A percentile compares a stretch with the other conserved stretches of the same genome.
phyloP scores from a whole-genome alignment of 2,113 vertebrate species.

The Turdus rufiventris region DNA sequence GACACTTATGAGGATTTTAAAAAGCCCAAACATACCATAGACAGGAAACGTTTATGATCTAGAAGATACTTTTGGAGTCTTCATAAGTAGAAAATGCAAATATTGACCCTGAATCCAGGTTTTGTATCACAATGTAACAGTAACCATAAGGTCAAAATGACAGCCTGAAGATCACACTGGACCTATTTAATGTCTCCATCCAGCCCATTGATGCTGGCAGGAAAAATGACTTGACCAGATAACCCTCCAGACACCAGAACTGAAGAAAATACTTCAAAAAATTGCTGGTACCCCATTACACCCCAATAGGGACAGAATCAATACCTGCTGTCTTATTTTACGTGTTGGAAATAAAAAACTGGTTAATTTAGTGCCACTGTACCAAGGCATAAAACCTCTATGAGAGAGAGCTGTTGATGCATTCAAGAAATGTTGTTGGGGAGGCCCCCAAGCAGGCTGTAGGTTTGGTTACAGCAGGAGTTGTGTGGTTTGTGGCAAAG shows the following conservation, averaged over 20 bases:
- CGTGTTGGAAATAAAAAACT: neutral
- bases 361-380: neutral
- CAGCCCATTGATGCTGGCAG: neutral
- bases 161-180: neutral
- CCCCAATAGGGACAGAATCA: neutral
- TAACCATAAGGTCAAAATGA: neutral
- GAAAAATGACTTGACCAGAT: neutral
- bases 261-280: neutral
- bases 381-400: neutral
- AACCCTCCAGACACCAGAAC: rapidly evolving
- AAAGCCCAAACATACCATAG: neutral
- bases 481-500: neutral
- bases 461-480: neutral
- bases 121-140: neutral
- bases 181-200: neutral
- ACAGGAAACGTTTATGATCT: neutral
- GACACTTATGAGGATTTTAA: neutral
- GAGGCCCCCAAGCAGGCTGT: neutral
- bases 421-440: neutral
- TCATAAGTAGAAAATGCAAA: neutral
- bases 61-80: neutral
- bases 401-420: neutral
- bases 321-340: neutral
- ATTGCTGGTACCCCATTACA: neutral
- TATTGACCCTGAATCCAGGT: neutral